A percentile compares a stretch with the other conserved stretches of the same genome.
Evolutionary conservation across 2,888 invertebrate species (phyloP).

Genomic region (Dynastes tityus): DNA sequence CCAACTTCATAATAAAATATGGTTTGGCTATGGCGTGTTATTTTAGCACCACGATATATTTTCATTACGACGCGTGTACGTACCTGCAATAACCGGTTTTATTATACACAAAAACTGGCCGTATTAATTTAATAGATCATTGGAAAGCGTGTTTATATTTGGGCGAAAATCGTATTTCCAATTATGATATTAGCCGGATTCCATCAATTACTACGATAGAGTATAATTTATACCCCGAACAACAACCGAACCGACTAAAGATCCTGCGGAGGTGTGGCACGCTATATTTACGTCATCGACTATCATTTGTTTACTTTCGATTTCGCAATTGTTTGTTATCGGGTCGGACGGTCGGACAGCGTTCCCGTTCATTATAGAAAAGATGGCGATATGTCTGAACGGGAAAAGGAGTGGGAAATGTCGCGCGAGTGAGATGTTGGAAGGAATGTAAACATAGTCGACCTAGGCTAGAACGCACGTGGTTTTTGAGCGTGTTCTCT

Average conservation of each 20-base stretch:
- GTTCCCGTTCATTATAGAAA: constrained; percentile 2
- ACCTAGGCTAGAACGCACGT: constrained; percentile 39
- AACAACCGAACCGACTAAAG: not conserved
- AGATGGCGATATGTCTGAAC: constrained; percentile 1
- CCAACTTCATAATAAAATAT: not conserved
- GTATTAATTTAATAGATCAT: constrained; percentile 6
- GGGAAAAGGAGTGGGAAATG: constrained; percentile 16
- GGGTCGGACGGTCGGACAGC: not conserved
- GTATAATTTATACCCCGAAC: not conserved
- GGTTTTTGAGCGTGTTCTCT: constrained; percentile 35
- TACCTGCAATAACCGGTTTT: not conserved
- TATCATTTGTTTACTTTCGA: constrained; percentile 34
- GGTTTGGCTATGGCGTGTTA: not conserved
- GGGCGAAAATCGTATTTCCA: not conserved
- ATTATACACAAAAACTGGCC: constrained; percentile 6
- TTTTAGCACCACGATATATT: not conserved
- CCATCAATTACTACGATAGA: not conserved
- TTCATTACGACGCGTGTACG: not conserved
- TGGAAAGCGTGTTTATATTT: not conserved
- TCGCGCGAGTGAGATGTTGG: constrained; percentile 5
- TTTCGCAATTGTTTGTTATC: constrained; percentile 36
- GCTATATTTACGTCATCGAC: constrained; percentile 25
- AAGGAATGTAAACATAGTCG: constrained; percentile 42
- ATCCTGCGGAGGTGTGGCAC: constrained; percentile 20
- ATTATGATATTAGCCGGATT: not conserved